Base-by-base conservation (phyloP, 2,888 invertebrate genomes). In the Ophioninae sp. region DNA sequence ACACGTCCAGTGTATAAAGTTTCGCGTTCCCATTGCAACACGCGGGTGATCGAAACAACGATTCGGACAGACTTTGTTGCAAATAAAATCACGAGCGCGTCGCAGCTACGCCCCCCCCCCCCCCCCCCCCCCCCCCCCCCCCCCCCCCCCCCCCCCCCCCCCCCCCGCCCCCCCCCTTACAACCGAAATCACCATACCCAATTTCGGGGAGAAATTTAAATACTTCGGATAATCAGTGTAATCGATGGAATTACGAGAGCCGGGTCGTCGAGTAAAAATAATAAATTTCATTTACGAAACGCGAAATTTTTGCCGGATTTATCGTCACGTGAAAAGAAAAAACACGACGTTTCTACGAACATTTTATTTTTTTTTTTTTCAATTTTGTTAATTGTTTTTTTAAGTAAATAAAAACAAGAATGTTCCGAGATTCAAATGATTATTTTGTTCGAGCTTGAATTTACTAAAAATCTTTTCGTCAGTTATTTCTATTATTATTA, bases 1-100 rank as follows among this genome's bases (percentile, higher is more conserved):
- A 88, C 87, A 83, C 89, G 88, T 83, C 87, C 88, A 30, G 37
- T 88, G 82, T 81, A 74, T 79, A 72, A 74, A 86, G 61, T 86
- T 85, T 90, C 88, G 88, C 85, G 86, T 87, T 86, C 87, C 81
- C 82, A 79, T 57, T 68, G 81, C 75, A 76, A 68, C 68, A 30
- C 21, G 8, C 50, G 17, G 3, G 7, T 75, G n/a, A 76, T 79
- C 61, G 73, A 68, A 70, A 73, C 81, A 68, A 10, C 72, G 72
- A 76, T 57, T 41, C 62, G 39, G 8, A 50, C 13, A 30, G 30
- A 17, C n/a, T 61, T 68, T 37, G 41, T 69, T 39, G 59, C 8
- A 59, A 70, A 41, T 10, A 41, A 7, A 39, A 59, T 59, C 56
- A 37, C 17, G 41, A 13, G 17, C 50, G 44, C 44, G 44, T 13